Conservation (phyloP, 2,888 invertebrate species). For the Perithous albicinctus region DNA sequence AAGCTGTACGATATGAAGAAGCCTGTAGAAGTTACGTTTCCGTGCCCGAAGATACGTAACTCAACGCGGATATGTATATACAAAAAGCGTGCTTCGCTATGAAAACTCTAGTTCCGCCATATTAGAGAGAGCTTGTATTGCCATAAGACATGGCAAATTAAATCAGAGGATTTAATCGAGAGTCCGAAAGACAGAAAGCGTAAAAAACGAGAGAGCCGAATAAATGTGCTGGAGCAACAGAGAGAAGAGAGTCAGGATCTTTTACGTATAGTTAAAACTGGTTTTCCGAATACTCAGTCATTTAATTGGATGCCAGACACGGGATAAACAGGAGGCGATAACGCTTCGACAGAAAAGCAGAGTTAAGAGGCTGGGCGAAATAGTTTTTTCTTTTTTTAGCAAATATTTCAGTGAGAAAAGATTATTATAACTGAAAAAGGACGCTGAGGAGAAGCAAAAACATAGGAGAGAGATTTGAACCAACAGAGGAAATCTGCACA, state of each 20-base stretch:
- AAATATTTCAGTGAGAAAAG: background rate
- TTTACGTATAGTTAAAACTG: slow-evolving; percentile 23
- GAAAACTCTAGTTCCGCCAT: slow-evolving; percentile 24
- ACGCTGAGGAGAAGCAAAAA: background rate
- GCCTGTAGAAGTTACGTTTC: background rate
- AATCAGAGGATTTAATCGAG: background rate
- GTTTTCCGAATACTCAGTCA: slow-evolving; percentile 34
- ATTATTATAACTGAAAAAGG: background rate
- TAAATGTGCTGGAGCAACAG: background rate
- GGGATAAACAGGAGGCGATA: slow-evolving; percentile 30
- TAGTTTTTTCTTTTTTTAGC: too few relatives aligned
- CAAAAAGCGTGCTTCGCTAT: background rate
- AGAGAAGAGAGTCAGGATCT: slow-evolving; percentile 42
- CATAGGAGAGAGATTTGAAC: background rate
- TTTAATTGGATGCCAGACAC: slow-evolving; percentile 29
- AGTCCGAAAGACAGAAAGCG: background rate
- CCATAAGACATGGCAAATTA: background rate
- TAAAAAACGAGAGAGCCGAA: background rate
- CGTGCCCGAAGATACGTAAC: slow-evolving; percentile 1
- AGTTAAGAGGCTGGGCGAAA: background rate
- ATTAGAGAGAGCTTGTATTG: background rate
- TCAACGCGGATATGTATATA: background rate
- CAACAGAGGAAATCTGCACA: background rate
- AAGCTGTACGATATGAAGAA: background rate
- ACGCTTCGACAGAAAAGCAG: background rate